A percentile compares a stretch with the other conserved stretches of the same genome.
Evolutionary conservation across 2,113 vertebrate genomes (phyloP).

Genomic region (Gymnarchus niloticus): DNA sequence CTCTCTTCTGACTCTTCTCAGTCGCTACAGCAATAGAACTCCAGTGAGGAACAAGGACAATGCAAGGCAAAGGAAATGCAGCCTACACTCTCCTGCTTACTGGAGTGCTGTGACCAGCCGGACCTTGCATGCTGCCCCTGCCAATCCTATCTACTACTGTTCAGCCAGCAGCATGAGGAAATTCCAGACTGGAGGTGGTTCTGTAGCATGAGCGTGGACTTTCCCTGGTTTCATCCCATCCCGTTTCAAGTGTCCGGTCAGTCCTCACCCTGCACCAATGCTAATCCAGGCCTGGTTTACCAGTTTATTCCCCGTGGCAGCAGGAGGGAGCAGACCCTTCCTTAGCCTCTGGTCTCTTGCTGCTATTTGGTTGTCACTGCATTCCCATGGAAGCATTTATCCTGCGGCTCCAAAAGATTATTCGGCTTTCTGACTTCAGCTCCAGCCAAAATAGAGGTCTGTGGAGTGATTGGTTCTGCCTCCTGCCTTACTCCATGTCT

Average conservation of each 20-base stretch:
- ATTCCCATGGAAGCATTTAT: not conserved
- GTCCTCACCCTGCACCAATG: not conserved
- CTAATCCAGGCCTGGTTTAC: not conserved
- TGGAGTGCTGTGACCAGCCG: not conserved
- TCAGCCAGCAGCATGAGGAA: not conserved
- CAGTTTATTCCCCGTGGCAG: conserved; percentile 5
- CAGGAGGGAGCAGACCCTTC: not conserved
- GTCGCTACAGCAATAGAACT: not conserved
- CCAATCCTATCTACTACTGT: not conserved
- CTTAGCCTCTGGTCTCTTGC: not conserved
- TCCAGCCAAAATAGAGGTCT: not conserved
- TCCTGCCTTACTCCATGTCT: conserved; percentile 16
- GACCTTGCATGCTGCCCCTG: not conserved
- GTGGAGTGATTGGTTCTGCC: not conserved
- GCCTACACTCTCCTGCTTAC: not conserved
- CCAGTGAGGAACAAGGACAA: not conserved
- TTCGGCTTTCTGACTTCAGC: not conserved
- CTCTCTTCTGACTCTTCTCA: not conserved
- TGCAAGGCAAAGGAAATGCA: not conserved
- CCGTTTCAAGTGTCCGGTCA: not conserved
- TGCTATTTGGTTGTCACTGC: not conserved
- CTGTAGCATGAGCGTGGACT: not conserved
- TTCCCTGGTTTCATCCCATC: not conserved
- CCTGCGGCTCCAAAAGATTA: not conserved
- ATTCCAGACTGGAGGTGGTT: not conserved